Evolutionary conservation across 2,888 invertebrate genomes (phyloP).

Genomic region (Tachina grossa): DNA sequence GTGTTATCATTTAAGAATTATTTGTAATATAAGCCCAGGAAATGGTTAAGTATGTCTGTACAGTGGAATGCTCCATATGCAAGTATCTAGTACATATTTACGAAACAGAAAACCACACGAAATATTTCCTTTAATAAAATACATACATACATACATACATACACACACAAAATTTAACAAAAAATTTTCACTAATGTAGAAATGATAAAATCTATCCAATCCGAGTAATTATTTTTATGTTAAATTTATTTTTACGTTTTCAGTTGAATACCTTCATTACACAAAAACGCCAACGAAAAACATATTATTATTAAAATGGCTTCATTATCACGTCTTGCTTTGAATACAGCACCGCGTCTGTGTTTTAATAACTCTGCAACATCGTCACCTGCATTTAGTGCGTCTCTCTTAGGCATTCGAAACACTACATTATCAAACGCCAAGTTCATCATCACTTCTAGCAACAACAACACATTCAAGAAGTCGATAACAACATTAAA

Average conservation of each 20-base stretch:
- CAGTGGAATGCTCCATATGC: too few relatives aligned
- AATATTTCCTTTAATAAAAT: too few relatives aligned
- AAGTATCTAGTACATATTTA: too few relatives aligned
- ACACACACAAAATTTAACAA: too few relatives aligned
- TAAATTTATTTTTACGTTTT: constrained; percentile 61
- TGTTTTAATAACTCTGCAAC: constrained; percentile 46
- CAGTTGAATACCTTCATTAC: constrained; percentile 43
- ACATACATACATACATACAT: too few relatives aligned
- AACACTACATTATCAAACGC: constrained; percentile 36
- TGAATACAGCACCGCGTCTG: constrained; percentile 57
- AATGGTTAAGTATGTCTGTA: too few relatives aligned
- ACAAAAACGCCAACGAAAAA: neutral
- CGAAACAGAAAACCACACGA: too few relatives aligned
- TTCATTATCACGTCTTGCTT: constrained; percentile 61
- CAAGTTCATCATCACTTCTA: constrained; percentile 27
- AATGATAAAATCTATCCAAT: neutral
- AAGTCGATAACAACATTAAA: constrained; percentile 56
- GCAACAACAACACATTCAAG: constrained; percentile 31
- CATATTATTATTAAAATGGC: constrained; percentile 48
- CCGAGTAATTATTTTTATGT: constrained; percentile 19
- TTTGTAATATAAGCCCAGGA: too few relatives aligned
- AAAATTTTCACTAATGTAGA: too few relatives aligned
- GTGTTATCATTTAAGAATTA: too few relatives aligned
- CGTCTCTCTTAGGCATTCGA: constrained; percentile 20
- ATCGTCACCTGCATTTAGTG: constrained; percentile 13